Base-by-base conservation (phyloP, 2,113 vertebrate species). In the Cyanoramphus novaezelandiae region DNA sequence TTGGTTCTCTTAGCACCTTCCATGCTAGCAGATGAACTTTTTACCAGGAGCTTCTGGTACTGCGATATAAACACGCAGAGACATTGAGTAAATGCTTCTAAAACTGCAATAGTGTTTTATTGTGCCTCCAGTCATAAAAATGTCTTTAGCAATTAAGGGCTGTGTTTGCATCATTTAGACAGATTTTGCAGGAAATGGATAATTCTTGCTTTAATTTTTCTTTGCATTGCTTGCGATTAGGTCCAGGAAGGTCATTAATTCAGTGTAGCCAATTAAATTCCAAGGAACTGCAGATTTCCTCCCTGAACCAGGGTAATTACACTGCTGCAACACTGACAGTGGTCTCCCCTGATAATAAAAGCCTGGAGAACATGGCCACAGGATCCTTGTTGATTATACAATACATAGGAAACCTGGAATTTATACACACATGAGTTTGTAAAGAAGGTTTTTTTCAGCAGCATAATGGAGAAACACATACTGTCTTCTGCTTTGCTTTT, bases 241-340 rank as follows among this genome's bases (percentile, higher is more conserved):
- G 28, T 90, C n/a, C 62, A 47, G 53, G 75, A 90, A 93, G 31
- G 29, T 67, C 46, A 90, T 96, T 91, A 94, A 96, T 95, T 91
- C 75, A 96, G 44, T 0, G 3, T 49, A 87, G 79, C 50, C 46
- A 95, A 93, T 83, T 92, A 91, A 92, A 89, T 88, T 94, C 44
- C 2, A 3, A 88, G 50, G 55, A 96, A 83, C n/a, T 88, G 70
- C 41, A 82, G 88, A 80, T 91, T 94, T 92, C 33, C 39, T 86
- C 65, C 57, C 72, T 68, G 72, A 93, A 84, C 5, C 2, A 76
- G 55, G 76, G 62, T 72, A 90, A 88, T 93, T 92, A 76, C 23
- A 23, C 33, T 11, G 14, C 50, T 81, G 43, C 75, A 82, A 71
- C 46, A 75, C 50, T 3, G 17, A 35, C 43, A 85, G 50, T 41